Percentiles rank a stretch among this genome's conserved stretches.
These are phyloP conservation scores for Zygaena filipendulae DNA, from an alignment of 2,888 invertebrate species.

Conservation along the genomic window DNA sequence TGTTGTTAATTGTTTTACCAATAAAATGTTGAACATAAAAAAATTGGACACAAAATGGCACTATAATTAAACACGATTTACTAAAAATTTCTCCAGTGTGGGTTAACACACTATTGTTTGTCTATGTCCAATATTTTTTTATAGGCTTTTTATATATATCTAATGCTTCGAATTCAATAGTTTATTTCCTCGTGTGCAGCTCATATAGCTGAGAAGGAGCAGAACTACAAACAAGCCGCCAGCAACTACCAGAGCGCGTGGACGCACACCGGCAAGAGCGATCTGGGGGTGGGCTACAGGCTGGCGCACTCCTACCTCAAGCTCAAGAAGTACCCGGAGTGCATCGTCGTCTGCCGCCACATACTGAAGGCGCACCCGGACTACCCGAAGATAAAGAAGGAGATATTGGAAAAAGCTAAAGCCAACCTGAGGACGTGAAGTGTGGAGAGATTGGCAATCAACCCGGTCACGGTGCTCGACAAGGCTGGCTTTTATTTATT, in stretches of 20 bases:
- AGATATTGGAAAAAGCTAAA: conserved; percentile 91
- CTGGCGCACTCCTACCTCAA: conserved; percentile 93
- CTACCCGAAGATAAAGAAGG: conserved; percentile 91
- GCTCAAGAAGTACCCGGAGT: conserved; percentile 86
- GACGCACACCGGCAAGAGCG: conserved; percentile 82
- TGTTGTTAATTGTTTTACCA: too few species aligned
- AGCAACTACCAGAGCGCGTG: conserved; percentile 87
- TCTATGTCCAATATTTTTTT: too few species aligned
- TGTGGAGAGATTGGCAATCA: too few species aligned
- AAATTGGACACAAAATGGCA: too few species aligned
- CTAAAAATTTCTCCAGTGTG: too few species aligned
- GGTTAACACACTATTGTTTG: too few species aligned
- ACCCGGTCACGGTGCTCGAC: too few species aligned
- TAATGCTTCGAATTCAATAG: not conserved
- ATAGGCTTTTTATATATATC: not conserved
- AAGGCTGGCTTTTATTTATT: too few species aligned
- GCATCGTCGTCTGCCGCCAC: conserved; percentile 88
- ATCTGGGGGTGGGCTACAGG: conserved; percentile 91
- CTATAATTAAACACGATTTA: too few species aligned
- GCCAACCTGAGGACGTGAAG: conserved; percentile 75
- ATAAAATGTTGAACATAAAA: too few species aligned
- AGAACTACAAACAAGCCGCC: conserved; percentile 87
- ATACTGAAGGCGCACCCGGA: conserved; percentile 85
- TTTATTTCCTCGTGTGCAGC: too few species aligned
- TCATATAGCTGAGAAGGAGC: conserved; percentile 90